A percentile compares a stretch with the other conserved stretches of the same genome.
Evolutionary conservation across 2,888 invertebrate species (phyloP).

Genomic region (Drosophila diplacantha): DNA sequence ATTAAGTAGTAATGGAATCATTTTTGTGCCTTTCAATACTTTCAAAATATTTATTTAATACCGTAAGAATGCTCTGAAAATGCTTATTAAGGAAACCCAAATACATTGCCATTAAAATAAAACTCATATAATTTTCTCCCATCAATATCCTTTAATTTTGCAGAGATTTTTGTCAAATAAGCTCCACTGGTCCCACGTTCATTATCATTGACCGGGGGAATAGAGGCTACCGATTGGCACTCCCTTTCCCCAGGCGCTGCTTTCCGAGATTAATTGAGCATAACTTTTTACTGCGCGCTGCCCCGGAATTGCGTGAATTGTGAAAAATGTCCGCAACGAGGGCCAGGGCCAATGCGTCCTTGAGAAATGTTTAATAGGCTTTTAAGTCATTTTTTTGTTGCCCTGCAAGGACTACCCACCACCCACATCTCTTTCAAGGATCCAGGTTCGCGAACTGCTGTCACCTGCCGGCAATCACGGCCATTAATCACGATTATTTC

Average conservation of each 20-base stretch:
- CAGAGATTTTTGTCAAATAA: conserved; percentile 1
- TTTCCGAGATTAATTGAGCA: conserved; percentile 51
- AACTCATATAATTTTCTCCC: background rate
- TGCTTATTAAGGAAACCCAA: background rate
- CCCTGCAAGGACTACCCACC: background rate
- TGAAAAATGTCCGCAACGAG: conserved; percentile 18
- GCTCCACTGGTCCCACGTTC: conserved; percentile 7
- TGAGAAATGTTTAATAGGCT: conserved; percentile 48
- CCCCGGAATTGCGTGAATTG: conserved; percentile 33
- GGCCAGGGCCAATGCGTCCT: conserved; percentile 9
- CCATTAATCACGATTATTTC: conserved; percentile 44
- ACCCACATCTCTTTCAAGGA: conserved; percentile 5
- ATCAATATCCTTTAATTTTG: conserved; percentile 7
- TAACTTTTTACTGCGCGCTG: conserved; percentile 43
- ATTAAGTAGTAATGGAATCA: background rate
- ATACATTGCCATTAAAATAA: background rate
- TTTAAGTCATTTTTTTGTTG: conserved; percentile 38
- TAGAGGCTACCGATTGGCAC: conserved; percentile 23
- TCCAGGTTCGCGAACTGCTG: conserved; percentile 17
- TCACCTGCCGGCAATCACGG: conserved; percentile 38
- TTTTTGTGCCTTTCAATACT: background rate
- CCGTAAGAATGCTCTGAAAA: background rate
- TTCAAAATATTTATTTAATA: background rate
- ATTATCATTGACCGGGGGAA: conserved; percentile 28
- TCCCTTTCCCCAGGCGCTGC: conserved; percentile 24